Base-by-base conservation (phyloP, 1,140 invertebrate genomes). In the Oscheius sp. region DNA sequence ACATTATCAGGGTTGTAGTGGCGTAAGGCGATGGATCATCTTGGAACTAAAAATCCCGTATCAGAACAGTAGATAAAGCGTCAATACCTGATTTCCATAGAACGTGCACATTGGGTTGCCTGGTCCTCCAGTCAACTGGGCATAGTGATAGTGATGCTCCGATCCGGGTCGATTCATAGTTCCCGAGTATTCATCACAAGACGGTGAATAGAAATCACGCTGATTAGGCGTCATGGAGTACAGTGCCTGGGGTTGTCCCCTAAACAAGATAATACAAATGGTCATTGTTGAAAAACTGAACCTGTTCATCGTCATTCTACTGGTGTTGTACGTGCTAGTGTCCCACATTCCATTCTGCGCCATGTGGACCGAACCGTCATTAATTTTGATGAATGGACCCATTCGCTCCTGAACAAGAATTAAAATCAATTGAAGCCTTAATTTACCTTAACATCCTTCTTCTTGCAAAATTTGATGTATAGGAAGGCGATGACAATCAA, bases 11-110 rank as follows among this genome's bases (percentile, higher is more conserved):
- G n/a, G 80, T 81, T 1, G 80, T 81, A 2, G 80, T 81, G 20
- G 80, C 80, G 42, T 81, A 81, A 10, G 80, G 80, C 65, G 74
- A 82, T 32, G 80, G 80, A 66, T 82, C 80, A 55, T 79, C 78
- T 26, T 80, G 71, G 45, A 75, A 79, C 77, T 79, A 35, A 78
- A 76, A 62, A 10, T 32, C 10, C 15, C 23, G 2, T 15, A 67
- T n/a, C 20, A 67, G 18, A 73, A 15, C 61, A 10, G 23, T 65
- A 67, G 42, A 0, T 58, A 28, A 10, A 36, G 42, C 13, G 7
- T n/a, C 52, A 32, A 32, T 36, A 67, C 58, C 3, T 74, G 72
- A 23, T 70, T 46, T 29, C 69, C 73, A 28, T 77, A 73, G 69
- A 79, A 76, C n/a, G 68, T 79, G 4, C 64, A 71, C 65, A 77